Percentiles rank a stretch among this genome's conserved stretches.
Evolutionary conservation across 2,797 vertebrate genomes (phyloP).

Genomic region (Rhinoraja longicauda): DNA sequence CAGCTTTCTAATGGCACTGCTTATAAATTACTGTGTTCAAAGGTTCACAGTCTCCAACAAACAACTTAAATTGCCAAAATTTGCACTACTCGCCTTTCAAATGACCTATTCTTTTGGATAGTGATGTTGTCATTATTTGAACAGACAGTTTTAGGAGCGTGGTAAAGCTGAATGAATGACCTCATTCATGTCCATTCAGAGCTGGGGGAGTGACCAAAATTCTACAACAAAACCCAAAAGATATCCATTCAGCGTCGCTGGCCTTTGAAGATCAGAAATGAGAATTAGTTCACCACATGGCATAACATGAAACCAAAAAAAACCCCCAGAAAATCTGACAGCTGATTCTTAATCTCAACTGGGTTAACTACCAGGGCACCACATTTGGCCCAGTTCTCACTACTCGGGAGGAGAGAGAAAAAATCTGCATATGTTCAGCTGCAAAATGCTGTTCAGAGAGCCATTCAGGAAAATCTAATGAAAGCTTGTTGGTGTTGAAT

Average conservation of each 20-base stretch:
- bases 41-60: background rate
- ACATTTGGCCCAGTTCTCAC: background rate
- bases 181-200: constrained; percentile 9
- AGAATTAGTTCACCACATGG: background rate
- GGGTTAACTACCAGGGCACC: background rate
- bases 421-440: background rate
- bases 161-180: background rate
- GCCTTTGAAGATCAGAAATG: background rate
- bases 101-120: background rate
- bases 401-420: background rate
- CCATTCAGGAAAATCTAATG: background rate
- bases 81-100: background rate
- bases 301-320: background rate
- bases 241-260: background rate
- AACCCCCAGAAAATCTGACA: background rate
- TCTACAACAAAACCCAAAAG: background rate
- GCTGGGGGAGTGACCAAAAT: background rate
- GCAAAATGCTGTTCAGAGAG: background rate
- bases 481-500: background rate
- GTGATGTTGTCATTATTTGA: background rate
- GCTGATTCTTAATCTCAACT: background rate
- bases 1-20: background rate
- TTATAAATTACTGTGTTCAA: constrained; percentile 7
- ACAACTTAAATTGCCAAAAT: constrained; percentile 18
- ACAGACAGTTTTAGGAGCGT: background rate